Base-by-base conservation (phyloP, 2,113 vertebrate genomes). In the Lagopus muta region DNA sequence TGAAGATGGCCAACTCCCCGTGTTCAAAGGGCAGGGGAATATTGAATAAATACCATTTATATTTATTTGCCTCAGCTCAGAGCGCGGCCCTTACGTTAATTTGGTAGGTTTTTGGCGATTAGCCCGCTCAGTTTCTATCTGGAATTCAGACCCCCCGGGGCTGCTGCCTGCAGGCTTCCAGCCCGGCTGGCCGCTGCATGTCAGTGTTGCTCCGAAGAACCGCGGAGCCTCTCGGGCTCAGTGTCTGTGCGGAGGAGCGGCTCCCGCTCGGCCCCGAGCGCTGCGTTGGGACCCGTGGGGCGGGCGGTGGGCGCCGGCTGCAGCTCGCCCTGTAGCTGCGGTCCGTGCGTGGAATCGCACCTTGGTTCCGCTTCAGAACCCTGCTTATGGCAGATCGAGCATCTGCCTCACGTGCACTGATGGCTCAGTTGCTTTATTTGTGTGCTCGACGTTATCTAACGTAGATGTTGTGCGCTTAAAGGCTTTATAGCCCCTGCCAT, bases 181-280 rank as follows among this genome's bases (percentile, higher is more conserved):
- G 71, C 61, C 88, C 27, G 42, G 48, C 32, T 90, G 64, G 24
- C 97, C 97, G 91, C 97, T 96, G 90, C 96, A 97, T 96, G 97
- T 97, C 98, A 97, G 91, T 97, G 88, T 97, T 90, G 97, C 62
- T 91, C 96, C 89, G 90, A 91, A 87, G 78, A 92, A 85, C 70
- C 55, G 43, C 74, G 27, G 15, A 25, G 4, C 5, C 22, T 27
- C 10, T 60, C 34, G 13, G 38, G 19, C 20, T 10, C 36, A 13
- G 34, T 75, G 61, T 61, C 34, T 12, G 38, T 19, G 25, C 38
- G 20, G 32, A 34, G 17, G 25, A 36, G 24, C 17, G 16, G 38
- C 15, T 25, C 25, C 22, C 10, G 16, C 28, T 18, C 3, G 18
- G 28, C 7, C 6, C 32, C 16, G 4, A 12, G 4, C 12, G 2